These are phyloP conservation scores for Willowsia nigromaculata DNA, from an alignment of 2,888 invertebrate genomes.

Conservation along the genomic window DNA sequence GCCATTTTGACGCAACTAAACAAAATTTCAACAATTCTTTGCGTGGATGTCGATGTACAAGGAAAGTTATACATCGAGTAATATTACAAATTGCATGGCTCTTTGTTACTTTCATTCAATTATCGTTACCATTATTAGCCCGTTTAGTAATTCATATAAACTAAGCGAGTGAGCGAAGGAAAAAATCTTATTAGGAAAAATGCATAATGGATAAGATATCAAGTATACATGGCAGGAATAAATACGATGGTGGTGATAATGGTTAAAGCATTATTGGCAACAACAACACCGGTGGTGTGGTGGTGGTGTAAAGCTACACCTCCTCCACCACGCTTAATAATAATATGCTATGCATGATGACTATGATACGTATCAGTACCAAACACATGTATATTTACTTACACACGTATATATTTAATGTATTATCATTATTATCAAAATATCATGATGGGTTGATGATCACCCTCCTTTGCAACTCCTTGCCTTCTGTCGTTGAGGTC, in stretches of 20 bases:
- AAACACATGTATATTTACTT: slow-evolving; percentile 32
- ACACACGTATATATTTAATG: slow-evolving; percentile 7
- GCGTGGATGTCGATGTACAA: background rate
- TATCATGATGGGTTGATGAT: slow-evolving; percentile 41
- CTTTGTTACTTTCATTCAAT: slow-evolving; percentile 27
- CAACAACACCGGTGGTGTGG: slow-evolving; percentile 16
- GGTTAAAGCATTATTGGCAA: slow-evolving; percentile 35
- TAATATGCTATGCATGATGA: slow-evolving; percentile 8
- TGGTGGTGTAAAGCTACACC: slow-evolving; percentile 59
- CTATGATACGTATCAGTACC: slow-evolving; percentile 40
- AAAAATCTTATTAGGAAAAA: slow-evolving; percentile 48
- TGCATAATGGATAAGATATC: slow-evolving; percentile 50
- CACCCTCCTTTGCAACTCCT: slow-evolving; percentile 5
- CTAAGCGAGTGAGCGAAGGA: background rate
- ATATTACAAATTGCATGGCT: slow-evolving; percentile 24
- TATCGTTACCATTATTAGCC: slow-evolving; percentile 40
- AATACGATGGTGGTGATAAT: slow-evolving; percentile 12
- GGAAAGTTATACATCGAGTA: background rate
- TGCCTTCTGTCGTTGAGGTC: slow-evolving; percentile 23
- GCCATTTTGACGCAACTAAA: background rate
- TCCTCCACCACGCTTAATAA: slow-evolving; percentile 57
- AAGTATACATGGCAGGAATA: slow-evolving; percentile 5
- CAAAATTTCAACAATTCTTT: slow-evolving; percentile 15
- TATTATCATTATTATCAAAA: slow-evolving; percentile 41
- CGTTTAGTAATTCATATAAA: slow-evolving; percentile 40